These are phyloP conservation scores for Cettia cetti DNA, from an alignment of 2,113 vertebrate genomes.

Conservation along the genomic window DNA sequence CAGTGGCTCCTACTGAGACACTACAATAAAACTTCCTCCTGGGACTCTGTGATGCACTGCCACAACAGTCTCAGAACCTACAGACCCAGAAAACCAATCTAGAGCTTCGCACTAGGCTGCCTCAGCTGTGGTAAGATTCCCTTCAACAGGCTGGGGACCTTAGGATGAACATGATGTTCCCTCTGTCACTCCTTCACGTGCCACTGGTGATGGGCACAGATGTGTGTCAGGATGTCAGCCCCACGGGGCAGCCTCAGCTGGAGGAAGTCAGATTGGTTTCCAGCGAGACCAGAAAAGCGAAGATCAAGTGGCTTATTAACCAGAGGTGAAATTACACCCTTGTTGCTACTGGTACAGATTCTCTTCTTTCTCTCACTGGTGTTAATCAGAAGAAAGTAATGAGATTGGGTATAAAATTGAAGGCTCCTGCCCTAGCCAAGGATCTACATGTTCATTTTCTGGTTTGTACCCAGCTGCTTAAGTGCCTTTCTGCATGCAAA, in stretches of 20 bases:
- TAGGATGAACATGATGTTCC: rapidly evolving
- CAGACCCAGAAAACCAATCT: neutral
- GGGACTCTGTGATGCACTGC: neutral
- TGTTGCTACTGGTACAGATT: neutral
- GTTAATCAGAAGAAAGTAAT: neutral
- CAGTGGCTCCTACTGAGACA: neutral
- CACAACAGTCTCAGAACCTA: neutral
- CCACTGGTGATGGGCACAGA: neutral
- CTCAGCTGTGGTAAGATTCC: neutral
- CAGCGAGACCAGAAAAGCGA: neutral
- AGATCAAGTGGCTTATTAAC: conserved; percentile 23
- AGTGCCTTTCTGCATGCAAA: neutral
- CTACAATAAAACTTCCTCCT: neutral
- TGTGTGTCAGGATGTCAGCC: neutral
- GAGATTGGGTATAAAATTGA: neutral
- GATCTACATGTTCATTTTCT: neutral
- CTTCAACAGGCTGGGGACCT: neutral
- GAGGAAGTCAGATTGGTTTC: neutral
- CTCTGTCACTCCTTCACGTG: neutral
- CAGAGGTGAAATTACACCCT: conserved; percentile 46
- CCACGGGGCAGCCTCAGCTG: neutral
- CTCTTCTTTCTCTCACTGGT: neutral
- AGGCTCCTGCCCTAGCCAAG: neutral
- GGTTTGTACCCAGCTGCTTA: neutral
- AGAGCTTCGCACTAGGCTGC: neutral